A percentile compares a stretch with the other conserved stretches of the same genome.
These are phyloP conservation scores for Erythrolamprus reginae DNA, from an alignment of 2,113 vertebrate genomes.

Conservation along the genomic window DNA sequence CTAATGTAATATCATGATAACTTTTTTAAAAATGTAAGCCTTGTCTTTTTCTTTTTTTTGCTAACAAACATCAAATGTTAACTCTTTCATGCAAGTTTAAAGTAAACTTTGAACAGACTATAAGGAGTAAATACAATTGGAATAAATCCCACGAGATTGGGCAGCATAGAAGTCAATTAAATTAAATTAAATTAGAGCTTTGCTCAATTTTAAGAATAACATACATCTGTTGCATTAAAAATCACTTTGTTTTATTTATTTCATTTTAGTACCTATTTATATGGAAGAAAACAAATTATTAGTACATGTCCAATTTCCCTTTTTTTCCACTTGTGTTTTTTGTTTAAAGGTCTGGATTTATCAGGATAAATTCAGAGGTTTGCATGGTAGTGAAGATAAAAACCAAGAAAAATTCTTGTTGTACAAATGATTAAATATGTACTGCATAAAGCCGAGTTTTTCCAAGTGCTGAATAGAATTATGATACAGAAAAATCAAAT, in stretches of 20 bases:
- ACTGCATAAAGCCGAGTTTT: neutral
- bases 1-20: neutral
- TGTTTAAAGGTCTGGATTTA: neutral
- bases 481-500: neutral
- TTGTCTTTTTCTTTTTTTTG: constrained; percentile 2
- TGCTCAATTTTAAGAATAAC: neutral
- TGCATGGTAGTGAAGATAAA: neutral
- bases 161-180: too few species aligned
- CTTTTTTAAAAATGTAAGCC: neutral
- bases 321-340: neutral
- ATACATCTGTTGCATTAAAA: neutral
- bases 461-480: neutral
- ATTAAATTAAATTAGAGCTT: too few species aligned
- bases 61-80: constrained; percentile 24
- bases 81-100: constrained; percentile 27
- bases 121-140: neutral
- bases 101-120: neutral
- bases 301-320: neutral
- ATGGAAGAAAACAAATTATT: neutral
- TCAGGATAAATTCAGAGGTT: neutral
- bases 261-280: neutral
- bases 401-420: neutral
- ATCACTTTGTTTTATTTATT: neutral
- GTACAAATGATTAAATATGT: neutral
- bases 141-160: too few species aligned